Evolutionary conservation across 2,797 vertebrate genomes (phyloP).

Genomic region (Pantherophis alleghaniensis): DNA sequence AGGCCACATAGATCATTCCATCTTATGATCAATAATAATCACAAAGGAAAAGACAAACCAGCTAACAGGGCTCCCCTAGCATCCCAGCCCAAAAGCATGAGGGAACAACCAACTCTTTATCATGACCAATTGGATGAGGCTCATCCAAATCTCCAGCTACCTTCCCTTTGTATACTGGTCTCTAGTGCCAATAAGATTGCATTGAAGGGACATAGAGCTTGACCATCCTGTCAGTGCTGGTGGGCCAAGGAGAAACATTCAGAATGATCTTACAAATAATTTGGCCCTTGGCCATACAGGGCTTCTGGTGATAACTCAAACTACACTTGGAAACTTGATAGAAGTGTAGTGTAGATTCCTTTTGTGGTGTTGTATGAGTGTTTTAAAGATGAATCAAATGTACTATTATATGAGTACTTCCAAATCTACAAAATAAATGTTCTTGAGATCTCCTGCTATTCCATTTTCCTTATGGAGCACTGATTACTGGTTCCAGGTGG

Average conservation of each 20-base stretch:
- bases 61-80: not conserved
- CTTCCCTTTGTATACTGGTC: not conserved
- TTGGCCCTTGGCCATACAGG: not conserved
- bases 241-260: not conserved
- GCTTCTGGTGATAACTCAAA: not conserved
- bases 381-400: not conserved
- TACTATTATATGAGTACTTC: not conserved
- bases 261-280: not conserved
- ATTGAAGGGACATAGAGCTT: not conserved
- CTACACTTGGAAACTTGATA: not conserved
- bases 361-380: not conserved
- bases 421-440: not conserved
- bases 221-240: not conserved
- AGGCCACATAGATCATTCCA: not conserved
- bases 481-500: not conserved
- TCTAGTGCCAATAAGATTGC: not conserved
- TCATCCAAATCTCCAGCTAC: not conserved
- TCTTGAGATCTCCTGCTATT: not conserved
- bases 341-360: not conserved
- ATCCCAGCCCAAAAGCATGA: not conserved
- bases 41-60: not conserved
- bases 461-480: not conserved
- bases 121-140: not conserved
- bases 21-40: not conserved
- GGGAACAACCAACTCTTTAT: not conserved